phyloP scores from a whole-genome alignment of 2,113 vertebrate species.

The Arothron firmamentum region DNA sequence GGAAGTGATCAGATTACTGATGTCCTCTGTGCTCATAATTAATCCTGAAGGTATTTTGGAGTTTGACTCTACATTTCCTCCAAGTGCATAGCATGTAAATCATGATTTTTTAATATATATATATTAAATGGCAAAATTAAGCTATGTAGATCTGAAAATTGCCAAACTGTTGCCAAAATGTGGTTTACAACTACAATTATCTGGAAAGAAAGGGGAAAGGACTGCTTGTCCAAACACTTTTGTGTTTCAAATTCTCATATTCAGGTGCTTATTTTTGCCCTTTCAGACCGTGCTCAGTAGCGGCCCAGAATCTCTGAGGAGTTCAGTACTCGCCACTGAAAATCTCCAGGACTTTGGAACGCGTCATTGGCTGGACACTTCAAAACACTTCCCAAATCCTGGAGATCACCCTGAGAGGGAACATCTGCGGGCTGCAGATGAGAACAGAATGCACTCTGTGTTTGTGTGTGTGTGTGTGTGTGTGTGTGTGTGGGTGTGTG shows the following conservation, averaged over 20 bases:
- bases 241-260: not conserved
- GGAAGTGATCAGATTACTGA: slow-evolving; percentile 29
- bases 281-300: slow-evolving; percentile 21
- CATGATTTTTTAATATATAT: too few species aligned
- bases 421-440: slow-evolving; percentile 60
- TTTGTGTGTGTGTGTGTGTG: slow-evolving; percentile 15
- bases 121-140: too few species aligned
- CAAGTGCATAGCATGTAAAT: too few species aligned
- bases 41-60: too few species aligned
- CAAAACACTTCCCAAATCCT: slow-evolving; percentile 63
- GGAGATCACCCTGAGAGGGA: slow-evolving; percentile 63
- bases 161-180: slow-evolving; percentile 15
- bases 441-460: slow-evolving; percentile 34
- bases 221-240: slow-evolving; percentile 4
- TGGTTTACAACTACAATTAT: slow-evolving; percentile 15
- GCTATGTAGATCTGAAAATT: slow-evolving; percentile 3
- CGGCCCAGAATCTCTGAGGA: slow-evolving; percentile 29
- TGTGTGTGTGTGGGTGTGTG: slow-evolving; percentile 4
- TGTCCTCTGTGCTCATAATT: slow-evolving; percentile 28
- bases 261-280: not conserved
- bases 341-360: slow-evolving; percentile 61
- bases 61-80: too few species aligned
- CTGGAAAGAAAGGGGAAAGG: slow-evolving; percentile 20
- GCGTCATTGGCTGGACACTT: slow-evolving; percentile 53
- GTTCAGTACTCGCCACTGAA: slow-evolving; percentile 48